Evolutionary conservation across 2,797 vertebrate genomes (phyloP).

Genomic region (Chelon auratus): DNA sequence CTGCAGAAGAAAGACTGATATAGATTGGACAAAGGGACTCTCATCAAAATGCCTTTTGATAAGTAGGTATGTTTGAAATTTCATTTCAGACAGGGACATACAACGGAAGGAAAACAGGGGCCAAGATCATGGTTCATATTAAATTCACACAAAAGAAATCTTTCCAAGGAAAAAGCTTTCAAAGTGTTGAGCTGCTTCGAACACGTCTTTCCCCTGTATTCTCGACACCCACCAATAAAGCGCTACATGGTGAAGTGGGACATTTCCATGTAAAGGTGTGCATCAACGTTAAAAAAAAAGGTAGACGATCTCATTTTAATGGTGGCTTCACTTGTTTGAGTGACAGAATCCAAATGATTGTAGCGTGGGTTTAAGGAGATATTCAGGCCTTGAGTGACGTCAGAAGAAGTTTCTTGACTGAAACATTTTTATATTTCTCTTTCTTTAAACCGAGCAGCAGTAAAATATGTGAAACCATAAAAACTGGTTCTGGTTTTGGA

Average conservation of each 20-base stretch:
- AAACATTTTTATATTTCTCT: not conserved
- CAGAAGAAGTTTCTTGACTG: not conserved
- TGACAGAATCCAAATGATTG: not conserved
- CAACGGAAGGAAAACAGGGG: conserved; percentile 33
- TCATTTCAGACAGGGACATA: conserved; percentile 48
- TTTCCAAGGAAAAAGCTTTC: conserved; percentile 54
- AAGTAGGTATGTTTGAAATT: conserved; percentile 48
- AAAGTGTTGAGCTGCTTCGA: conserved; percentile 6
- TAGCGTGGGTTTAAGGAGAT: too few species aligned
- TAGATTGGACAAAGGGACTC: conserved; percentile 11
- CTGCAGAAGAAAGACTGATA: not conserved
- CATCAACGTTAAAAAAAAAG: conserved; percentile 4
- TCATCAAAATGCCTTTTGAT: conserved; percentile 58
- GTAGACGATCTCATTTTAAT: conserved; percentile 8
- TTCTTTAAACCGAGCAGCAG: too few species aligned
- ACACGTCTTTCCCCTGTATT: conserved; percentile 24
- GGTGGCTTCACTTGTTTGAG: not conserved
- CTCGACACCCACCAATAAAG: conserved; percentile 7
- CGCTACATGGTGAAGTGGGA: conserved; percentile 15
- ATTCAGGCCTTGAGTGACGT: too few species aligned
- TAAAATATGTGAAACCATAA: too few species aligned
- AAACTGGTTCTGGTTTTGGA: not conserved
- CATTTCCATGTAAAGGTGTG: conserved; percentile 1
- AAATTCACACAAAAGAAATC: conserved; percentile 57
- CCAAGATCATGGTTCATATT: conserved; percentile 43